These are phyloP conservation scores for Corynorhinus townsendii DNA, from an alignment of 2,113 vertebrate species.

Conservation along the genomic window DNA sequence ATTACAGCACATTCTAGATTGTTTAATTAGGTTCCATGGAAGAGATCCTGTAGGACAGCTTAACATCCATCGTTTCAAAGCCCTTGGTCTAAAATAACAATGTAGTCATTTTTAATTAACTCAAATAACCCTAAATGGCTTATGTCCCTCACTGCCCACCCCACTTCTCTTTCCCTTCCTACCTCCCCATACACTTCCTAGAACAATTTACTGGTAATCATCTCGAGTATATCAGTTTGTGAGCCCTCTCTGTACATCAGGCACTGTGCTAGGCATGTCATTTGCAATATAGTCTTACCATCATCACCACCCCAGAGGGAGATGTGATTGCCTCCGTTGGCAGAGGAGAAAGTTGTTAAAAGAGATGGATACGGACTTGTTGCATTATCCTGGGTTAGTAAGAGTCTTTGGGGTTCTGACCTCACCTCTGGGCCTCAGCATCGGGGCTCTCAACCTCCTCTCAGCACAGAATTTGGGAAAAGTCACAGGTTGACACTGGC, in stretches of 20 bases:
- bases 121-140: constrained; percentile 19
- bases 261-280: background rate
- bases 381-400: background rate
- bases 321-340: background rate
- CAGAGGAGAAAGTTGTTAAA: background rate
- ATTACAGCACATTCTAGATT: constrained; percentile 60
- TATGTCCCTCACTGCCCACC: background rate
- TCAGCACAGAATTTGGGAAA: background rate
- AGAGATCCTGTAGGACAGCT: constrained; percentile 65
- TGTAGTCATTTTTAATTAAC: constrained; percentile 59
- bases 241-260: background rate
- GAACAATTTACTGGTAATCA: background rate
- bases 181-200: background rate
- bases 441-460: background rate
- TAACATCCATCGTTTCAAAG: constrained; percentile 64
- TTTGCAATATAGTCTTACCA: background rate
- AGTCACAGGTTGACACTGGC: background rate
- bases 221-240: background rate
- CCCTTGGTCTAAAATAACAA: constrained; percentile 65
- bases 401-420: background rate
- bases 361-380: background rate
- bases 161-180: background rate
- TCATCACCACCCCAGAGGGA: background rate
- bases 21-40: constrained; percentile 67
- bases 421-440: background rate